phyloP scores from a whole-genome alignment of 2,888 invertebrate genomes.

The Cephalotes varians region DNA sequence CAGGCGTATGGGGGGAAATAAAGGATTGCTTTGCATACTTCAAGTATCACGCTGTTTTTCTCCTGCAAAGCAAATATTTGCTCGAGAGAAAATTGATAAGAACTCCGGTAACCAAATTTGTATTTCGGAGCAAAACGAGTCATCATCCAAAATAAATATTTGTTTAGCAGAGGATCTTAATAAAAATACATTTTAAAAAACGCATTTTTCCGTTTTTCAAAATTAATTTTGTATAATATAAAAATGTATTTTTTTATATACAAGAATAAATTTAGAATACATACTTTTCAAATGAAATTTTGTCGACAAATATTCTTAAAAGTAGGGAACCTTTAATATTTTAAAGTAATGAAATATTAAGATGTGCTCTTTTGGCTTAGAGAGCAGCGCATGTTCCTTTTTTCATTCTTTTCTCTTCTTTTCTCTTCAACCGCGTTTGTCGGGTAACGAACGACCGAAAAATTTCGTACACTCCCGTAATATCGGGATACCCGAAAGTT shows the following conservation, averaged over 20 bases:
- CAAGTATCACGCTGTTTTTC: slow-evolving; percentile 27
- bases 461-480: slow-evolving; percentile 12
- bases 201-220: not conserved
- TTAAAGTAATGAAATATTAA: not conserved
- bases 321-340: not conserved
- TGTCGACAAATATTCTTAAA: not conserved
- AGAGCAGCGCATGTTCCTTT: not conserved
- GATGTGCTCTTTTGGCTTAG: not conserved
- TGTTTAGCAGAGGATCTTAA: not conserved
- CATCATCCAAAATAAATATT: slow-evolving; percentile 33
- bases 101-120: slow-evolving; percentile 33
- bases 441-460: slow-evolving; percentile 15
- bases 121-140: slow-evolving; percentile 3
- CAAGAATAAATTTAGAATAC: not conserved
- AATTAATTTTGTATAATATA: not conserved
- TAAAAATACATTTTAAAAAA: not conserved
- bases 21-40: slow-evolving; percentile 42
- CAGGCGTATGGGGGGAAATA: slow-evolving; percentile 45
- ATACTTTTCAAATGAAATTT: not conserved
- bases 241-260: not conserved
- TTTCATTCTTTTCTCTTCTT: not conserved
- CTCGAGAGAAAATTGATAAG: not conserved
- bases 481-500: slow-evolving; percentile 28
- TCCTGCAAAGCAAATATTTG: slow-evolving; percentile 43
- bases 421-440: not conserved